A percentile compares a stretch with the other conserved stretches of the same genome.
These are phyloP conservation scores for Sussaba pulchella DNA, from an alignment of 2,888 invertebrate genomes.

Conservation along the genomic window DNA sequence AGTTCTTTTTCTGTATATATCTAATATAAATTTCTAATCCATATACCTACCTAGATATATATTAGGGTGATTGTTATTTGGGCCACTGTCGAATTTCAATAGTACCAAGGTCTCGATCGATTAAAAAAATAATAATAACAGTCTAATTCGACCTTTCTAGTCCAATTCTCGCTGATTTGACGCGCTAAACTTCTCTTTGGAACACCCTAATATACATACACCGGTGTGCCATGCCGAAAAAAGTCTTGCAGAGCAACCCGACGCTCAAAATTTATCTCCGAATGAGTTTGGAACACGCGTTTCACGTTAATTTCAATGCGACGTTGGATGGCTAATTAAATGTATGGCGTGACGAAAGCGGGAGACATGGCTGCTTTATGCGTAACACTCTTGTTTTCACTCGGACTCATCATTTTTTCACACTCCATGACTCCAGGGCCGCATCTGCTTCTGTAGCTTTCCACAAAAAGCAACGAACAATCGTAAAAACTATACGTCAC, in stretches of 20 bases:
- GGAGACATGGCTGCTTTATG: conserved; percentile 71
- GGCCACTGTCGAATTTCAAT: too few relatives aligned
- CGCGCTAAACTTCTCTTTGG: too few relatives aligned
- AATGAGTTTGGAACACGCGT: not conserved
- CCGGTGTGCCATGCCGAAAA: too few relatives aligned
- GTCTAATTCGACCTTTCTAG: too few relatives aligned
- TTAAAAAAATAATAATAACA: too few relatives aligned
- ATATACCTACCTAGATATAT: too few relatives aligned
- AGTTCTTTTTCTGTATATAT: too few relatives aligned
- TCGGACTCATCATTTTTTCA: conserved; percentile 74
- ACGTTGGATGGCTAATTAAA: conserved; percentile 65
- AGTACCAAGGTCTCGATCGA: too few relatives aligned
- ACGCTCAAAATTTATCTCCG: conserved; percentile 6
- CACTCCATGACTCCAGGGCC: conserved; percentile 75
- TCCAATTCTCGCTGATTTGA: conserved; percentile 46
- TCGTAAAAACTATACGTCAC: not conserved
- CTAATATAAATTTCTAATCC: too few relatives aligned
- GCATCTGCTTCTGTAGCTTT: conserved; percentile 54
- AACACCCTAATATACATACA: too few relatives aligned
- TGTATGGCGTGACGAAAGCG: conserved; percentile 68
- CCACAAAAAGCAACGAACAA: not conserved
- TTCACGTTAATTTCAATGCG: conserved; percentile 36
- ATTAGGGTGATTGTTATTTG: too few relatives aligned
- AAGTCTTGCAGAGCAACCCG: conserved; percentile 34
- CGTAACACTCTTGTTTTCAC: conserved; percentile 80